Conservation (phyloP, 2,797 vertebrate genomes). For the Bufotes viridis region DNA sequence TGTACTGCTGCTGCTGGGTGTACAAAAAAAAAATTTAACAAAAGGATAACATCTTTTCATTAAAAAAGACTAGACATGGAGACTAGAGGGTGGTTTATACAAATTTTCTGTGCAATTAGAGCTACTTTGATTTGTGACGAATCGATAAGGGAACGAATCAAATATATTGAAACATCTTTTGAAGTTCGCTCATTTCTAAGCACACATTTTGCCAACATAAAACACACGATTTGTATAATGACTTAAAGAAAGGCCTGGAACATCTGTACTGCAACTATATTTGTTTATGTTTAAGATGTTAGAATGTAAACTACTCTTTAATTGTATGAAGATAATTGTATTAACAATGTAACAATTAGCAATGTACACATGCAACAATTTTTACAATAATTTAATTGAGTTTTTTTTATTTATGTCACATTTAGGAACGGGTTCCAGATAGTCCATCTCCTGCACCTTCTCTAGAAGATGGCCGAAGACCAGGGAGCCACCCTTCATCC, state of each 20-base stretch:
- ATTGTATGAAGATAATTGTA: not conserved
- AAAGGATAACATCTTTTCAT: no score
- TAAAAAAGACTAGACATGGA: no score
- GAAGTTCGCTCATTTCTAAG: no score
- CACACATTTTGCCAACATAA: not conserved
- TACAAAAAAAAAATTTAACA: no score
- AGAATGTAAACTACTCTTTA: not conserved
- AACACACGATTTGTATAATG: not conserved
- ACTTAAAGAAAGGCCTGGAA: not conserved
- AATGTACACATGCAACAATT: not conserved
- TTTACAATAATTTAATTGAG: not conserved
- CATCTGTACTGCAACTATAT: not conserved
- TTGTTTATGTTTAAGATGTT: not conserved
- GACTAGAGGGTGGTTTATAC: no score
- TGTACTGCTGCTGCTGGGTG: no score
- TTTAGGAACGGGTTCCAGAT: constrained; percentile 94
- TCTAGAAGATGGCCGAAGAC: constrained; percentile 94
- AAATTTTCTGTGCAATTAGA: no score
- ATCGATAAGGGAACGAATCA: no score
- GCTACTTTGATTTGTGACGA: no score
- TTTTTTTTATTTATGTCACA: constrained; percentile 45
- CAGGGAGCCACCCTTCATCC: constrained; percentile 95
- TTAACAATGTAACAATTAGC: not conserved
- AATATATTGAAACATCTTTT: no score
- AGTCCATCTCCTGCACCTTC: constrained; percentile 97